Conservation (phyloP, 2,113 vertebrate species). For the Ahaetulla prasina region DNA sequence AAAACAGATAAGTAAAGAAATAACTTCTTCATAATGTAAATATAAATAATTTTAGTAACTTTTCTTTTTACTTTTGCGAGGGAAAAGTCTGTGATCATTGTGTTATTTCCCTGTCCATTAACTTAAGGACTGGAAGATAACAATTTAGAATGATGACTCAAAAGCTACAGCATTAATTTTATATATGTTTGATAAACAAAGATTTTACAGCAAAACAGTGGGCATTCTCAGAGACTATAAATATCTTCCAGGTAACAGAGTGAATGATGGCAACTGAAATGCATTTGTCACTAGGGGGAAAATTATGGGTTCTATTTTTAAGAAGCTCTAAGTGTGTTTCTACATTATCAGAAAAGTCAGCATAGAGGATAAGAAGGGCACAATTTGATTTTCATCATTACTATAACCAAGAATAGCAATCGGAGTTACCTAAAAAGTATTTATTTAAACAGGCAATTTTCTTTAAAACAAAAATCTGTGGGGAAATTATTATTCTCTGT, state of each 20-base stretch:
- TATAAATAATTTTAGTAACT: neutral
- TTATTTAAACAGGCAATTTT: neutral
- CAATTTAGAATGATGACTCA: neutral
- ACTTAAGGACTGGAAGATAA: neutral
- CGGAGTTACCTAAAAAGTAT: neutral
- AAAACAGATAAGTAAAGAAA: neutral
- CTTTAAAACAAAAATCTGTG: neutral
- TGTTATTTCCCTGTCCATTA: constrained; percentile 1
- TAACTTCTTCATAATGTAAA: neutral
- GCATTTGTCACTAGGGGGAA: constrained; percentile 3
- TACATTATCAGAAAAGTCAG: constrained; percentile 16
- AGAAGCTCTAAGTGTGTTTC: constrained; percentile 13
- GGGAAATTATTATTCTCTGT: neutral
- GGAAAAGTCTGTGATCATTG: constrained; percentile 6
- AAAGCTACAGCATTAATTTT: neutral
- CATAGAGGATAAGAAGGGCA: constrained; percentile 13
- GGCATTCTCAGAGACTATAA: constrained; percentile 7
- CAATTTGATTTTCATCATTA: constrained; percentile 10
- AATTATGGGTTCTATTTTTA: constrained; percentile 4
- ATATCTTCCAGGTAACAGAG: constrained; percentile 25
- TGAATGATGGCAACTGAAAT: constrained; percentile 10
- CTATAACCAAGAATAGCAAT: neutral
- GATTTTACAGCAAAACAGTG: neutral
- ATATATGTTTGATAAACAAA: constrained; percentile 22
- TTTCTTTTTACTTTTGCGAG: neutral